Evolutionary conservation across 2,888 invertebrate species (phyloP).

Genomic region (Dusona sp.): DNA sequence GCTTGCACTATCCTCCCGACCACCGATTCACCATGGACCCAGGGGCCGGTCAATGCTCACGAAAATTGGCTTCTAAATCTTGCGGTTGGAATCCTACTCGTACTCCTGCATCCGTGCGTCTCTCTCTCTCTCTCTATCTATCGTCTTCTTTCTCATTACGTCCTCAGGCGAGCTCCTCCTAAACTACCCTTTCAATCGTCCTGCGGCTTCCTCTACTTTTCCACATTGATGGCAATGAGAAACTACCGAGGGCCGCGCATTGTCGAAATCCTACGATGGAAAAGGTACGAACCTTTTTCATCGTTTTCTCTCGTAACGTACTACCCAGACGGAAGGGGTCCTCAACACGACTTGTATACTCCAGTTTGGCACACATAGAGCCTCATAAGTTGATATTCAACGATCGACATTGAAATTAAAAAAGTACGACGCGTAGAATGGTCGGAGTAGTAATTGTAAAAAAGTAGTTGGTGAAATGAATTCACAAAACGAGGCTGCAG

Average conservation of each 20-base stretch:
- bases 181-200: slow-evolving; percentile 66
- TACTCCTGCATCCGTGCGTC: too few species aligned
- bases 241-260: slow-evolving; percentile 77
- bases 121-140: slow-evolving; percentile 57
- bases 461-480: slow-evolving; percentile 64
- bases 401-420: slow-evolving; percentile 80
- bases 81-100: slow-evolving; percentile 80
- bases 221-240: slow-evolving; percentile 76
- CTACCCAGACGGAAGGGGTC: slow-evolving; percentile 13
- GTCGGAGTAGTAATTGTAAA: slow-evolving; percentile 65
- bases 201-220: slow-evolving; percentile 60
- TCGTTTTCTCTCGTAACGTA: slow-evolving; percentile 49
- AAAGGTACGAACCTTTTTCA: slow-evolving; percentile 32
- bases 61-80: slow-evolving; percentile 84
- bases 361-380: slow-evolving; percentile 67
- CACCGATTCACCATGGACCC: slow-evolving; percentile 66
- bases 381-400: slow-evolving; percentile 81
- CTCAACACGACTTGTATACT: slow-evolving; percentile 35
- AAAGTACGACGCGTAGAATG: slow-evolving; percentile 69
- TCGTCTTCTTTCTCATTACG: slow-evolving; percentile 47
- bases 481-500: slow-evolving; percentile 24
- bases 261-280: slow-evolving; percentile 75
- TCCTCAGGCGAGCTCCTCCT: slow-evolving; percentile 64
- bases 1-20: slow-evolving; percentile 47
- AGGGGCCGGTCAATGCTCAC: slow-evolving; percentile 80